Base-by-base conservation (phyloP, 64 coral and sea anemone genomes). In the Montipora capricornis region DNA sequence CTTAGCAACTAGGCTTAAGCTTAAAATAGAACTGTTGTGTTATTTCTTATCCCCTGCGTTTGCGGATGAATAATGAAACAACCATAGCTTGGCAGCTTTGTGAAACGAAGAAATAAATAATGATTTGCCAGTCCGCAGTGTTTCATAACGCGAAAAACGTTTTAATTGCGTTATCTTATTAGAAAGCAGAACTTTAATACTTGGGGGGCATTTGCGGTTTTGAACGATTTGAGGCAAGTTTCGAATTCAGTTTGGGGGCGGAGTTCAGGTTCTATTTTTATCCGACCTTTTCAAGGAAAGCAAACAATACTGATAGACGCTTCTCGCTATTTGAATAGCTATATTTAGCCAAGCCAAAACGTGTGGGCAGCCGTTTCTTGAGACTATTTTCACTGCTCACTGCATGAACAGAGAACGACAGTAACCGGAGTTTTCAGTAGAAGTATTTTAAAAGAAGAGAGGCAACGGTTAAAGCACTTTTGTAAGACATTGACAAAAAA, bases 301-400 rank as follows among this genome's bases (percentile, higher is more conserved):
- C 45, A 86, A 86, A 86, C 82, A 86, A 86, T 86, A 71, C 82
- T 13, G 81, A 86, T 68, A 86, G 82, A 44, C 81, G 81, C 60
- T 60, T 73, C 82, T 22, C 49, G 82, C 64, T 50, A 86, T 86
- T 73, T 86, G 66, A 86, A 86, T 86, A 86, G 55, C 82, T 86
- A 86, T n/a, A 86, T 86, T 86, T 86, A 86, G 82, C 62, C 8
- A 49, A 20, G 26, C 62, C 16, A 73, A 60, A 20, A 49, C 11
- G 44, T 50, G 76, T 78, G 76, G 12, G 47, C 47, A 47, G 13
- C 14, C 45, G 47, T 78, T 78, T 50, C 76, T 16, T 76, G 8
- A 78, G 15, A 15, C 45, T 37, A 19, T 76, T 76, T 46, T 46
- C 11, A 49, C 76, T 49, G 16, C 14, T 19, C 44, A 15, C 5